These are phyloP conservation scores for Nezara viridula DNA, from an alignment of 2,888 invertebrate species.

Conservation along the genomic window DNA sequence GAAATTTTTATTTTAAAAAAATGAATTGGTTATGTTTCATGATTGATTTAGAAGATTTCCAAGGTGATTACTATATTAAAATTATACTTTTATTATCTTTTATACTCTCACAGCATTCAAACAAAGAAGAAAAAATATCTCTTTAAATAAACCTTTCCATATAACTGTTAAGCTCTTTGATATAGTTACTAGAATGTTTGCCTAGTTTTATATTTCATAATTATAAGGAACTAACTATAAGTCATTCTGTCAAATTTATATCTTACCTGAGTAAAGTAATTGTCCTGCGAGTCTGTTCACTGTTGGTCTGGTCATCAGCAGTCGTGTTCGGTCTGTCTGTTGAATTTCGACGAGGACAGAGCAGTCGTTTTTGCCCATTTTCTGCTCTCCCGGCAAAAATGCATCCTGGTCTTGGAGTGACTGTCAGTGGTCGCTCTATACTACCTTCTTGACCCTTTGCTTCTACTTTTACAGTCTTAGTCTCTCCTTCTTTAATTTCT, in stretches of 20 bases:
- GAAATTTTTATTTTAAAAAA: neutral
- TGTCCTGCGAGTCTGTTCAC: slow-evolving; percentile 58
- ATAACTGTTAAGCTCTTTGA: neutral
- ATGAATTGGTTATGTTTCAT: neutral
- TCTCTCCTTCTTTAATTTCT: slow-evolving; percentile 43
- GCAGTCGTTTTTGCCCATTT: neutral
- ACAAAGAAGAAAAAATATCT: neutral
- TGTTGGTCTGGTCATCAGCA: slow-evolving; percentile 55
- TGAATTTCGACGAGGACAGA: slow-evolving; percentile 21
- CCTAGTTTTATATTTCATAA: neutral
- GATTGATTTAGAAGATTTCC: neutral
- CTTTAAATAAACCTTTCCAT: neutral
- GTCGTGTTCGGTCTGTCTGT: slow-evolving; percentile 56
- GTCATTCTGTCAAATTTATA: slow-evolving; percentile 35
- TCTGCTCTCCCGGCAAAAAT: neutral
- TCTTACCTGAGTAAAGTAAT: slow-evolving; percentile 57
- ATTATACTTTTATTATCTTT: neutral
- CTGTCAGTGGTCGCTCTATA: slow-evolving; percentile 44
- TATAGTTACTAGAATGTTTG: neutral
- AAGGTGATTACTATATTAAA: neutral
- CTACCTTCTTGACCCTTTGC: slow-evolving; percentile 32
- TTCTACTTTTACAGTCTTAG: neutral
- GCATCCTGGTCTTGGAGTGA: slow-evolving; percentile 43
- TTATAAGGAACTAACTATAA: neutral
- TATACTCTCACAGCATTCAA: neutral